phyloP scores from a whole-genome alignment of 2,888 invertebrate genomes.

The Stenichneumon culpator region DNA sequence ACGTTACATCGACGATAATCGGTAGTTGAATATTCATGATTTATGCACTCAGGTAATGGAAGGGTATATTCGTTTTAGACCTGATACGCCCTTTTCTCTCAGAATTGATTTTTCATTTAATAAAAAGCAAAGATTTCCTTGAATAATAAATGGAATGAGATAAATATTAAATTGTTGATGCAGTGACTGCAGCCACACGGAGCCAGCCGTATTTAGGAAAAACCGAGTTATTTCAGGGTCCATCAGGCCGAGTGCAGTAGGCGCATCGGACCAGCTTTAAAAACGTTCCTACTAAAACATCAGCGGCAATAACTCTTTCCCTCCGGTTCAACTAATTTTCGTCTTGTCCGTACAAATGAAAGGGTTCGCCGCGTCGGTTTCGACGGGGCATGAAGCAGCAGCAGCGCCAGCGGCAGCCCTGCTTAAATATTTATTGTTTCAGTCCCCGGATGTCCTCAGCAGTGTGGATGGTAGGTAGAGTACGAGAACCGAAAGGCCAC shows the following conservation, averaged over 20 bases:
- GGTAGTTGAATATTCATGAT: conserved; percentile 5
- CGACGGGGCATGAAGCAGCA: conserved; percentile 20
- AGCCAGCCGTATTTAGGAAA: conserved; percentile 37
- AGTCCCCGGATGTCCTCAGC: conserved; percentile 73
- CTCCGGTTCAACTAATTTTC: conserved; percentile 81
- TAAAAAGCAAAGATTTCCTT: not conserved
- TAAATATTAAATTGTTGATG: not conserved
- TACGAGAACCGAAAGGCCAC: conserved; percentile 61
- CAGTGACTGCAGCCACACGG: conserved; percentile 20
- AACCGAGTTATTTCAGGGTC: conserved; percentile 72
- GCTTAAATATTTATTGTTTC: conserved; percentile 84
- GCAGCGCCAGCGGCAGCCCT: conserved; percentile 70
- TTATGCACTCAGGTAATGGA: not conserved
- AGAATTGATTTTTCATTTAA: conserved; percentile 20
- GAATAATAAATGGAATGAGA: not conserved
- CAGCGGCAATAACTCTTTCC: conserved; percentile 72
- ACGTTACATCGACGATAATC: conserved; percentile 10
- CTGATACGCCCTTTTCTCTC: not conserved
- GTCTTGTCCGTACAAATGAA: conserved; percentile 83
- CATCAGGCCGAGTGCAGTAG: conserved; percentile 66
- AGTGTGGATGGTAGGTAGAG: conserved; percentile 9
- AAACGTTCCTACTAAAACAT: conserved; percentile 77
- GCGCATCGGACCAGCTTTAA: conserved; percentile 63
- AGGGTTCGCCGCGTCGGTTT: conserved; percentile 81
- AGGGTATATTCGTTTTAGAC: not conserved